Base-by-base conservation (phyloP, 92 coral and sea anemone genomes). In the Phenganax marumi region DNA sequence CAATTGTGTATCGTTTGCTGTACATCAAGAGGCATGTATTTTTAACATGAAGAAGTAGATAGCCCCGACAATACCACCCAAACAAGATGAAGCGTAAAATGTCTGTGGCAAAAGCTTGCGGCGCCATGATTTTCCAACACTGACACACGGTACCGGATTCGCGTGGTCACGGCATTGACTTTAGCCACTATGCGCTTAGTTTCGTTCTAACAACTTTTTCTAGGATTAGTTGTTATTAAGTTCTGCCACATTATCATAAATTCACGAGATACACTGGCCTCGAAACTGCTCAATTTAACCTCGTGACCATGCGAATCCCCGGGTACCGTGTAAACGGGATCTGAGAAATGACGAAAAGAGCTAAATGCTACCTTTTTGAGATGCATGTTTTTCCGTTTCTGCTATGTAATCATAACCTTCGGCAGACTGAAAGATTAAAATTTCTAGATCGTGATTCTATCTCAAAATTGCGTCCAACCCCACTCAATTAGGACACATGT, bases 351-450 rank as follows among this genome's bases (percentile, higher is more conserved):
- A 25, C 51, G 51, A 6, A 39, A 46, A 51, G 8, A 3, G 18
- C 12, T 11, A 1, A 0, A 3, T 8, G 48, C 21, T 51, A 88
- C 91, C 91, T 74, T 89, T 84, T 69, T 88, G 89, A 17, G 91
- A 88, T 0, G 88, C 91, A 79, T 91, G 93, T 7, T 81, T 82
- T 63, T 81, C 88, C 71, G 88, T 84, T 62, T 91, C 86, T 19
- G 87, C 93, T 86, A 88, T 86, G 72, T 91, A 91, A 0, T 91
- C 90, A 39, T 6, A 91, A 22, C 91, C 92, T 64, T 86, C 91
- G 51, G 92, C 92, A n/a, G 79, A 80, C 92, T 90, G n/a, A 18
- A 84, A 56, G 8, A 74, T n/a, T n/a, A 84, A 0, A 68, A 49
- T 21, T 21, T 16, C 4, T 64, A 63, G 24, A 18, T 9, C 24